Evolutionary conservation across 1,140 invertebrate species (phyloP).

Genomic region (Drosophila ficusphila): DNA sequence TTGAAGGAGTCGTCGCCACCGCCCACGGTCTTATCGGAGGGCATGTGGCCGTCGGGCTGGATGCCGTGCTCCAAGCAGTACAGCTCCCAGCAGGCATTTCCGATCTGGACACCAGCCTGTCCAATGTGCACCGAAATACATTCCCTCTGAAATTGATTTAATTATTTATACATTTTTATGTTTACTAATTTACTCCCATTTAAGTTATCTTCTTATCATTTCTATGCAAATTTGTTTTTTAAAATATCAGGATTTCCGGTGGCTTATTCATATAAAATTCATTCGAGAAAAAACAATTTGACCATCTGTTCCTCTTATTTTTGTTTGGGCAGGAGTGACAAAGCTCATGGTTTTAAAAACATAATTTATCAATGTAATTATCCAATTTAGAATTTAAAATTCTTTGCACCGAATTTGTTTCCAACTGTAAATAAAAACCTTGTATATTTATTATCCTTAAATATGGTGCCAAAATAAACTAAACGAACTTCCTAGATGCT

Average conservation of each 20-base stretch:
- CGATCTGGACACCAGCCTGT: constrained; percentile 91
- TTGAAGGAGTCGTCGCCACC: constrained; percentile 91
- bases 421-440: too few relatives aligned
- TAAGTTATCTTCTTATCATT: not conserved
- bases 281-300: not conserved
- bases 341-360: too few relatives aligned
- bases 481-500: too few relatives aligned
- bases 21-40: constrained; percentile 89
- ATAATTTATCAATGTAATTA: too few relatives aligned
- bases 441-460: too few relatives aligned
- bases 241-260: not conserved
- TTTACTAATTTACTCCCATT: too few relatives aligned
- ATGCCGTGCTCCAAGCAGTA: constrained; percentile 91
- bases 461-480: too few relatives aligned
- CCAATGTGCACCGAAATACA: constrained; percentile 89
- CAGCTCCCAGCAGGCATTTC: constrained; percentile 89
- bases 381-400: too few relatives aligned
- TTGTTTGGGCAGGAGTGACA: too few relatives aligned
- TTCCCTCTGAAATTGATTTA: constrained; percentile 84
- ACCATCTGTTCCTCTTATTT: constrained; percentile 3
- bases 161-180: not conserved
- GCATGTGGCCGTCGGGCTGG: constrained; percentile 89
- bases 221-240: too few relatives aligned
- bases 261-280: too few relatives aligned
- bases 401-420: too few relatives aligned